A percentile compares a stretch with the other conserved stretches of the same genome.
These are phyloP conservation scores for Baccha elongata DNA, from an alignment of 2,888 invertebrate genomes.

Conservation along the genomic window DNA sequence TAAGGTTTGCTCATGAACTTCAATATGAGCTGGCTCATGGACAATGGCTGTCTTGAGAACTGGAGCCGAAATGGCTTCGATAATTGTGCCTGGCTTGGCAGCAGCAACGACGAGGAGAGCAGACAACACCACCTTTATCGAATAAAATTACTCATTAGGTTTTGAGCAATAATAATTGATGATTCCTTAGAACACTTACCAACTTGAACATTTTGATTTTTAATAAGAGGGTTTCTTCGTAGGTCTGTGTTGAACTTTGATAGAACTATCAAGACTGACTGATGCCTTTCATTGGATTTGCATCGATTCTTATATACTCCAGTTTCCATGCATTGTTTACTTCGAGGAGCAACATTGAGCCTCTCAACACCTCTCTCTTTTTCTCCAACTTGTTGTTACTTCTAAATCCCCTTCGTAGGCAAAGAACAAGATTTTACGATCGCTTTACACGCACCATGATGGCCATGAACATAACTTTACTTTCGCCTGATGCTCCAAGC, in stretches of 20 bases:
- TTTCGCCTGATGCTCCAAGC: slow-evolving; percentile 46
- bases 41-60: slow-evolving; percentile 60
- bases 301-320: slow-evolving; percentile 74
- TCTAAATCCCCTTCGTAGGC: slow-evolving; percentile 37
- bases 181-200: slow-evolving; percentile 74
- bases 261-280: slow-evolving; percentile 74
- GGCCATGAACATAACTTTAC: slow-evolving; percentile 68
- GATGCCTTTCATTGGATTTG: slow-evolving; percentile 65
- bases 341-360: slow-evolving; percentile 4
- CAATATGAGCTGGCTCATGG: slow-evolving; percentile 72
- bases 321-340: slow-evolving; percentile 23
- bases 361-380: slow-evolving; percentile 4
- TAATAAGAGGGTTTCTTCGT: slow-evolving; percentile 39
- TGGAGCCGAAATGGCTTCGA: slow-evolving; percentile 56
- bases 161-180: neutral
- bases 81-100: slow-evolving; percentile 74
- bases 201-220: slow-evolving; percentile 78
- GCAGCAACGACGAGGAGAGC: slow-evolving; percentile 83
- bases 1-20: slow-evolving; percentile 76
- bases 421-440: slow-evolving; percentile 37
- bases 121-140: slow-evolving; percentile 85
- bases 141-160: neutral
- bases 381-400: slow-evolving; percentile 4
- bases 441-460: slow-evolving; percentile 20
- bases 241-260: slow-evolving; percentile 75